These are phyloP conservation scores for Sceloporus undulatus DNA, from an alignment of 2,113 vertebrate genomes.

Conservation along the genomic window DNA sequence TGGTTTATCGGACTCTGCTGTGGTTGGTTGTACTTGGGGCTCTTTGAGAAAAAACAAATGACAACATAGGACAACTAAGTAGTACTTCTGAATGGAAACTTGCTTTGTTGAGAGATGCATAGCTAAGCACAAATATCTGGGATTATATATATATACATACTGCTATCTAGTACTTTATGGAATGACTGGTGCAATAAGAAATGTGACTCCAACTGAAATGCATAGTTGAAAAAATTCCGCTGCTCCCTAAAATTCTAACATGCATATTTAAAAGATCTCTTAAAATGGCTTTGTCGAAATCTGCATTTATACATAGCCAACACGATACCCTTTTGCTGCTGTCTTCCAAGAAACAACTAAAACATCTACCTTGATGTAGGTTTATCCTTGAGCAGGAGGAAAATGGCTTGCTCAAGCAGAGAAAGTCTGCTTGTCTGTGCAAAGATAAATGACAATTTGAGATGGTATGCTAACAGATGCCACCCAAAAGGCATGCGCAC, in stretches of 20 bases:
- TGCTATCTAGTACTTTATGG: neutral
- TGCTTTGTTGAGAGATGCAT: neutral
- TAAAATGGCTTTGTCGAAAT: neutral
- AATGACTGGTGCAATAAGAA: neutral
- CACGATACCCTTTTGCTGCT: neutral
- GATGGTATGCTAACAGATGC: neutral
- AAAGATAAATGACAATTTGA: neutral
- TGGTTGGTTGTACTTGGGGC: slow-evolving; percentile 65
- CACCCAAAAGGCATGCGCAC: neutral
- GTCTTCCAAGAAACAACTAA: neutral
- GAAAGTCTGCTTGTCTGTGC: neutral
- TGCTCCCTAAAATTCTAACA: neutral
- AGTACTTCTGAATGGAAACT: neutral
- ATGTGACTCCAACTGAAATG: neutral
- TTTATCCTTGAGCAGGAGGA: neutral
- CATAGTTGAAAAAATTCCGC: neutral
- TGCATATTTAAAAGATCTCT: neutral
- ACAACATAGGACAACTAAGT: rapidly evolving
- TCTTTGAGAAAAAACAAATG: slow-evolving; percentile 65
- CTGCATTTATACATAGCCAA: neutral
- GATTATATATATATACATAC: neutral
- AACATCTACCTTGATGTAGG: neutral
- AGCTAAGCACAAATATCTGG: neutral
- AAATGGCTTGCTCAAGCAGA: neutral
- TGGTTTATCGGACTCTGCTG: slow-evolving; percentile 83